Conservation (phyloP, 2,797 vertebrate species). For the Gymnopithys bicolor region DNA sequence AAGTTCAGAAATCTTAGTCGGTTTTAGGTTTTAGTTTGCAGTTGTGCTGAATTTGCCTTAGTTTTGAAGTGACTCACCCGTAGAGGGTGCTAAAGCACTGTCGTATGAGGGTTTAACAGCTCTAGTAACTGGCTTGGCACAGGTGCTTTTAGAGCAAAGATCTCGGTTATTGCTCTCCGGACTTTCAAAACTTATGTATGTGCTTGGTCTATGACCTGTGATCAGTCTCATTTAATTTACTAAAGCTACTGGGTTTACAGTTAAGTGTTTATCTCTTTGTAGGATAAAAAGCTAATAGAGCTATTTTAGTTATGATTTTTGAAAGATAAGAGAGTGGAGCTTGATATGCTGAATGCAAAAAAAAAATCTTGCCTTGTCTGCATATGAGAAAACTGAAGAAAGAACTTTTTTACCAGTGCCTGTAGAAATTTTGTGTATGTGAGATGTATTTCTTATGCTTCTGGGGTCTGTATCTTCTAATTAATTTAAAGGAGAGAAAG, state of each 20-base stretch:
- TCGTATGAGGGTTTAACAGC: neutral
- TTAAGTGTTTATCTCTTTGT: neutral
- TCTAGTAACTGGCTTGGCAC: neutral
- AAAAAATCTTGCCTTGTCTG: neutral
- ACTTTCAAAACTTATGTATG: neutral
- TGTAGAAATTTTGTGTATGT: neutral
- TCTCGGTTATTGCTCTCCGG: neutral
- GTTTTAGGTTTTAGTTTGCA: neutral
- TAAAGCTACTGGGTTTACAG: neutral
- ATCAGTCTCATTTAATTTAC: neutral
- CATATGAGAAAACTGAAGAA: neutral
- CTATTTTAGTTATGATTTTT: neutral
- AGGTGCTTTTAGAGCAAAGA: neutral
- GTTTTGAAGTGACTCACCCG: constrained; percentile 18
- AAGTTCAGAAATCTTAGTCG: neutral
- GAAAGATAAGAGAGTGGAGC: neutral
- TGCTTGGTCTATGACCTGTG: neutral
- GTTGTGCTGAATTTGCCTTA: neutral
- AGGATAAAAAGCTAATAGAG: neutral
- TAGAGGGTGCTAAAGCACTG: constrained; percentile 75
- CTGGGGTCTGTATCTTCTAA: neutral
- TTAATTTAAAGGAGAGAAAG: neutral
- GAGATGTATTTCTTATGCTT: neutral
- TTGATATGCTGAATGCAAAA: neutral
- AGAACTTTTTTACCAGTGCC: neutral